Evolutionary conservation across 2,797 vertebrate genomes (phyloP), one percentile per base, ranked within the genome.

Genomic region (Ptychadena robeensis): DNA sequence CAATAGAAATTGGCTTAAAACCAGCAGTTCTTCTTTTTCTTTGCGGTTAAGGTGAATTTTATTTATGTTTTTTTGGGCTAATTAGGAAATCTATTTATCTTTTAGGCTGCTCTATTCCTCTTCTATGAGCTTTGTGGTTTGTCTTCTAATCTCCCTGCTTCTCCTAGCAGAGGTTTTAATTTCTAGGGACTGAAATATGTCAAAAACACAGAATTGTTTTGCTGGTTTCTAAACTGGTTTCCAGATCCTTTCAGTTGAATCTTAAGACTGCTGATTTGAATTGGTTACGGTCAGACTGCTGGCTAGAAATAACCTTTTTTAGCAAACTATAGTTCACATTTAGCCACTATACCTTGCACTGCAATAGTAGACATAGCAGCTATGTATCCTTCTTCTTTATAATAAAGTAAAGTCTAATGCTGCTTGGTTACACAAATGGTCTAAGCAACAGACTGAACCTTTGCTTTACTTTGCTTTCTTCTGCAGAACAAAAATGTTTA

Each of bases 1-100:
- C 92, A 93, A 92, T 94, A 94, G 92, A 90, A 89, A 91, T 88
- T 88, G 63, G 38, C 78, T 89, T 48, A 44, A 80, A 89, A 89
- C 91, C 89, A 91, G 88, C 87, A 87, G 85, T 87, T 88, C 48
- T 88, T 87, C 6, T 78, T 61, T 27, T 61, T 67, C 14, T 30
- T 31, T 82, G 85, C 90, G 75, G 67, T 76, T n/a, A 74, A 53
- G 86, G 85, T 81, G 70, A 85, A 87, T 89, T 85, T 86, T 89
- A 86, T 84, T 89, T 87, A 73, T 87, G 88, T 73, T 79, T 88
- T 86, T 88, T 70, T 53, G 85, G 85, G 88, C 82, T 89, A 87
- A 87, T 87, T 87, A 88, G 87, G 85, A 90, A 83, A 86, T 70
- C 1, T 64, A 70, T 63, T 82, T 70, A 69, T 83, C 53, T 59